phyloP scores from a whole-genome alignment of 1,140 invertebrate species.

The Neelides sp. region DNA sequence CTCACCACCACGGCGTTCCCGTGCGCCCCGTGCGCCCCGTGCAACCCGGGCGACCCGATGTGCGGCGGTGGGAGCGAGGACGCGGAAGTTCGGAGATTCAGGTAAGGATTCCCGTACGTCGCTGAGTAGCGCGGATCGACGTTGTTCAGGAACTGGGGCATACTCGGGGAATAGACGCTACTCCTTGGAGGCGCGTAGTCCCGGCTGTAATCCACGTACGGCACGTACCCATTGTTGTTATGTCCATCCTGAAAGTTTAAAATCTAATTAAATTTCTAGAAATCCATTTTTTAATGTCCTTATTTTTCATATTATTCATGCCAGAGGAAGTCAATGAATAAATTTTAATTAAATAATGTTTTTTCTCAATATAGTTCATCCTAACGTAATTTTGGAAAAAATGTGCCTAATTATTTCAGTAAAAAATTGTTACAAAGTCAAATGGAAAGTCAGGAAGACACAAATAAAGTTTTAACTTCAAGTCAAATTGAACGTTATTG shows the following conservation, averaged over 20 bases:
- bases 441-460: no score
- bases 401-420: no score
- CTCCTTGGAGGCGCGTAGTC: slow-evolving; percentile 65
- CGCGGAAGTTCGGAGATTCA: slow-evolving; percentile 48
- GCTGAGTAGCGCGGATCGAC: slow-evolving; percentile 76
- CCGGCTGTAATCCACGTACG: slow-evolving; percentile 69
- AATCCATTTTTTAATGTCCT: no score
- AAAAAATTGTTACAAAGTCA: no score
- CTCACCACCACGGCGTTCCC: slow-evolving; percentile 13
- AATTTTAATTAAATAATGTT: neutral
- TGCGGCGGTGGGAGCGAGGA: slow-evolving; percentile 39
- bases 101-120: slow-evolving; percentile 75
- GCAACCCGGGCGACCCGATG: slow-evolving; percentile 19
- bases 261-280: no score
- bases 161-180: slow-evolving; percentile 38
- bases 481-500: no score
- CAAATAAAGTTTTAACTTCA: no score
- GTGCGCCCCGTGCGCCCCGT: slow-evolving; percentile 32
- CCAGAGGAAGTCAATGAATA: no score
- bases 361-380: neutral
- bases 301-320: no score
- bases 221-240: slow-evolving; percentile 76
- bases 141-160: slow-evolving; percentile 44
- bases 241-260: slow-evolving; percentile 50
- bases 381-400: no score